Base-by-base conservation (phyloP, 2,797 vertebrate species). In the Sternarchorhynchus goeldii region DNA sequence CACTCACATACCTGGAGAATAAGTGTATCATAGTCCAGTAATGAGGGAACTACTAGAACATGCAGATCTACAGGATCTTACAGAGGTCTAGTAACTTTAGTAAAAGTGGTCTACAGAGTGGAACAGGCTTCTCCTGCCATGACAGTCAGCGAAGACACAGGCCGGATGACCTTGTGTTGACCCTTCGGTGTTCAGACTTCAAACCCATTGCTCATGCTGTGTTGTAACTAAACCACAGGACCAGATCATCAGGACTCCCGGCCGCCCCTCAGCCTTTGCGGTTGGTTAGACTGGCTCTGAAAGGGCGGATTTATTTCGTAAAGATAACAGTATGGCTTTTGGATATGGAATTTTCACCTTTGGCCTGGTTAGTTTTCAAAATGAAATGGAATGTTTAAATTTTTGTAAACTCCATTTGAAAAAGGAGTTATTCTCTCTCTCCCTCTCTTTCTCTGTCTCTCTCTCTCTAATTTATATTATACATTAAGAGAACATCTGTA, bases 201-300 rank as follows among this genome's bases (percentile, higher is more conserved):
- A 39, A 66, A 45, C 60, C 64, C 41, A 53, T 64, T 66, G 70
- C 81, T 82, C 69, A 81, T 56, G 34, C 62, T 55, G 62, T 84
- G 81, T 79, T 45, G 70, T 74, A 86, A 83, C 39, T 59, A 76
- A 50, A 80, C 68, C 72, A 69, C 63, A 77, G 67, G 16, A 65
- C 81, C 62, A 36, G 67, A 73, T 82, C 76, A 78, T 74, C 75
- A 55, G 18, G 41, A 62, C 64, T 76, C 66, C 76, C 41, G 60
- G 31, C 18, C 31, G 63, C 25, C 55, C 67, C 45, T 12, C 45
- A n/a, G 67, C 25, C 58, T 63, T 66, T 69, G 58, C 73, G 63
- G 34, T 75, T 60, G 21, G 75, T 69, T 25, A 17, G 63, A 72
- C 17, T 67, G 65, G 50, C 14, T 69, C 73, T 73, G 1, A 36